Base-by-base conservation (phyloP, 2,113 vertebrate genomes). In the Stictonetta naevosa region DNA sequence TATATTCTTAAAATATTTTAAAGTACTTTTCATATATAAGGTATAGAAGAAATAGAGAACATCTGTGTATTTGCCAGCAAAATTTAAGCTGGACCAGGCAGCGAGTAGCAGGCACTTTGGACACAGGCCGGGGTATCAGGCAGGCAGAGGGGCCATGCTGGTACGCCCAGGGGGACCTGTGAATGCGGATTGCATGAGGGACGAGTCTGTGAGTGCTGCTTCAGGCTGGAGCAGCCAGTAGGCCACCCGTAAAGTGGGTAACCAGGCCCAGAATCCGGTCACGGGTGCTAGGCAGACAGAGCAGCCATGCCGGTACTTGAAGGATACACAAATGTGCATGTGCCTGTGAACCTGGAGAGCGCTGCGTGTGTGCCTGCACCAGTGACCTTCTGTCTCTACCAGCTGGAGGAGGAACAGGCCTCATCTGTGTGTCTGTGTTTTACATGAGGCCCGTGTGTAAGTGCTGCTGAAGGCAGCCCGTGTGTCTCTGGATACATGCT, bases 321-420 rank as follows among this genome's bases (percentile, higher is more conserved):
- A 46, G 42, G 11, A 76, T 67, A 13, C 0, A 0, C 10, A 11
- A 38, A 38, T 38, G 38, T 0, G 5, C 36, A 2, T 31, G n/a
- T 29, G 7, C 17, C 58, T 58, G 6, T 75, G 26, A 66, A 50
- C 5, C 12, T 15, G 40, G 16, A 40, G 33, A 26, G 6, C 6
- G 33, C 1, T 23, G 6, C 66, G 23, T 2, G 63, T 36, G 23
- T 53, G 29, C 6, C 48, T 26, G 7, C 29, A 10, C 8, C 9
- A 68, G 13, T 13, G 28, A 62, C 8, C 16, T 33, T 13, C n/a
- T 25, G 5, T 25, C 31, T 76, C 36, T 34, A 31, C 28, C 20
- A 29, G 10, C 3, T 0, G 78, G 38, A 53, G 31, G 6, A 88
- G n/a, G 23, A 78, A 16, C 12, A 3, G 8, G 31, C 38, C 18